Evolutionary conservation across 2,113 vertebrate genomes (phyloP), one percentile per base, ranked within the genome.

Genomic region (Eurypyga helias): DNA sequence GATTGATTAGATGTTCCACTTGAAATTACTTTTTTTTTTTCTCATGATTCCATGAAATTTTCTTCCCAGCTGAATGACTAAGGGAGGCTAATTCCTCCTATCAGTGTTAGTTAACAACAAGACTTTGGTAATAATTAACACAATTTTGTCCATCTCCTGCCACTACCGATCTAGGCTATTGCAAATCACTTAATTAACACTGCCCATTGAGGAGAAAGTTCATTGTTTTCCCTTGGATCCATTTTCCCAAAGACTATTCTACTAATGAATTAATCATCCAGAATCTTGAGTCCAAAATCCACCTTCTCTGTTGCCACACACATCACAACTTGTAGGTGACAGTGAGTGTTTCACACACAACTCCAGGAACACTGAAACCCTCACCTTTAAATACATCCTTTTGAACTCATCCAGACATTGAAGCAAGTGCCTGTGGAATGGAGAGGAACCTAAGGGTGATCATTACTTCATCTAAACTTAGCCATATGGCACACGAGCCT

Each of bases 401-500:
- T 17, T 57, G 45, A 61, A 7, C 17, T 2, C 43, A 23, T 17
- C 36, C 33, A 58, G 28, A 58, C 7, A 28, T 8, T 52, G 43
- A 62, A 83, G 23, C 21, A 57, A 52, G 33, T 23, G 18, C 17
- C 60, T 80, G 33, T 51, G 38, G 75, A 80, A 65, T 26, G 17
- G 48, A 69, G 41, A 45, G 12, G 17, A 73, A 46, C 41, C 73
- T 45, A 51, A 67, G 11, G 28, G n/a, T 52, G 28, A 64, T 52
- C n/a, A 21, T 70, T 34, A 66, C 15, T 51, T 70, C 36, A 51
- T 48, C 41, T 57, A 41, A 45, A 69, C 29, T 45, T 38, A 34
- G 5, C 11, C 10, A 13, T 70, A 13, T 1, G 31, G 49, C 85
- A 45, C 31, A 23, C 2, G 0, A 58, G 13, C 0, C 1, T 67